Conservation (phyloP, 2,113 vertebrate genomes). For the Morone chrysops region DNA sequence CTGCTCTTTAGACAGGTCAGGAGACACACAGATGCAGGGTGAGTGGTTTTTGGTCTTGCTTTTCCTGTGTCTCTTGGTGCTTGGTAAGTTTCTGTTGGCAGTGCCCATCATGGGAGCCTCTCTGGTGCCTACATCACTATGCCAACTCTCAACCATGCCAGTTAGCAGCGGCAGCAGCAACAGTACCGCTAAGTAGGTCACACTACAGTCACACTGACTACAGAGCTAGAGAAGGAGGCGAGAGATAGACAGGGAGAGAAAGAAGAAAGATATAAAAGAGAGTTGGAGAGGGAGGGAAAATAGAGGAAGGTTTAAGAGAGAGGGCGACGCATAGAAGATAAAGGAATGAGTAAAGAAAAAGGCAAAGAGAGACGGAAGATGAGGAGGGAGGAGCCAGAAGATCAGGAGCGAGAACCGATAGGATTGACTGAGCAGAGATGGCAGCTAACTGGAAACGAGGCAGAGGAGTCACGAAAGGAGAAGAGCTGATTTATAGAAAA, state of each 20-base stretch:
- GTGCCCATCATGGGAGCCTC: conserved; percentile 50
- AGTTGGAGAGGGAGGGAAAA: conserved; percentile 19
- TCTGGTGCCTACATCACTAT: conserved; percentile 58
- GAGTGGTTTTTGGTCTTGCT: background rate
- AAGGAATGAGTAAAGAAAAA: conserved; percentile 40
- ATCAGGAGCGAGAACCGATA: conserved; percentile 32
- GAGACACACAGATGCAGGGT: conserved; percentile 18
- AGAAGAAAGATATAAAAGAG: conserved; percentile 27
- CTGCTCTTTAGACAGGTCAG: conserved; percentile 1
- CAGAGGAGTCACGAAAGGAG: conserved; percentile 34
- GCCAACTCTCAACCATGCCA: conserved; percentile 73
- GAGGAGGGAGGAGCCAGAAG: conserved; percentile 24
- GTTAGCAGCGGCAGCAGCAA: conserved; percentile 60
- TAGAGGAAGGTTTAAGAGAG: conserved; percentile 24
- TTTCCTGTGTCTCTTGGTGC: conserved; percentile 4
- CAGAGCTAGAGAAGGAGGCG: conserved; percentile 43
- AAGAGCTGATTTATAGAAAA: conserved; percentile 38
- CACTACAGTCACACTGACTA: conserved; percentile 70
- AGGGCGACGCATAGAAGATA: conserved; percentile 21
- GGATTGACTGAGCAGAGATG: conserved; percentile 31
- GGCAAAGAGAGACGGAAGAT: background rate
- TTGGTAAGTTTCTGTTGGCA: conserved; percentile 48
- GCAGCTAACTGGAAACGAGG: conserved; percentile 34
- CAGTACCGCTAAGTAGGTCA: conserved; percentile 79
- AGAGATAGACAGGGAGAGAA: conserved; percentile 35